Evolutionary conservation across 2,113 vertebrate genomes (phyloP), one percentile per base, ranked within the genome.

Genomic region (Pomatostomus ruficeps): DNA sequence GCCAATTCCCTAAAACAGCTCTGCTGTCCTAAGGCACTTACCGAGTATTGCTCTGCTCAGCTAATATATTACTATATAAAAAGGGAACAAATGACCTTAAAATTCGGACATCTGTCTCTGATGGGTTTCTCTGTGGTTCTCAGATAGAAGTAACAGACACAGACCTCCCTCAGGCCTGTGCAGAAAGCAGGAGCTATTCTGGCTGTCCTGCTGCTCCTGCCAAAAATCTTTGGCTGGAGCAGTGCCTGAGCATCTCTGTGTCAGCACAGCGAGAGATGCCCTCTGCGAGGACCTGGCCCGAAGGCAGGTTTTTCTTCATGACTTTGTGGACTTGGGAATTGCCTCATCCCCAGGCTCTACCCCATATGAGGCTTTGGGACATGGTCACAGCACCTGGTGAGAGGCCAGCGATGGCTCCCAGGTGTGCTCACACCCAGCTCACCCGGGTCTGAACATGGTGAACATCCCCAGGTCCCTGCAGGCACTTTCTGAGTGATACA

Each of bases 11-110:
- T 22, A 38, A 81, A 82, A 48, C 74, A 72, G 68, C 91, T 87
- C 66, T 61, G 93, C 87, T 89, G 66, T 92, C 91, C 93, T 91
- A 79, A 82, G 93, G 95, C 93, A 66, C 62, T 95, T 38, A 59
- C 49, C 0, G 11, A 72, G 87, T 40, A 57, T 89, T 85, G 86
- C 92, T 55, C 92, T 91, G 86, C 93, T 91, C 84, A 52, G 77
- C 80, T 85, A 55, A 66, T 52, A 20, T 54, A 76, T 87, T 94
- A 87, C 70, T 73, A 40, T 76, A 82, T 62, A 82, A 95, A 95
- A 95, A 63, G 38, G 35, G 21, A 52, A 66, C 59, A 92, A 94
- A 84, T 85, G 71, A 97, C 94, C 89, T 95, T 66, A 95, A 91
- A 75, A 89, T 89, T 66, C 2, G n/a, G 93, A 75, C 80, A 85